Conservation (phyloP, 2,888 invertebrate species). For the Drosophila buzzatii region DNA sequence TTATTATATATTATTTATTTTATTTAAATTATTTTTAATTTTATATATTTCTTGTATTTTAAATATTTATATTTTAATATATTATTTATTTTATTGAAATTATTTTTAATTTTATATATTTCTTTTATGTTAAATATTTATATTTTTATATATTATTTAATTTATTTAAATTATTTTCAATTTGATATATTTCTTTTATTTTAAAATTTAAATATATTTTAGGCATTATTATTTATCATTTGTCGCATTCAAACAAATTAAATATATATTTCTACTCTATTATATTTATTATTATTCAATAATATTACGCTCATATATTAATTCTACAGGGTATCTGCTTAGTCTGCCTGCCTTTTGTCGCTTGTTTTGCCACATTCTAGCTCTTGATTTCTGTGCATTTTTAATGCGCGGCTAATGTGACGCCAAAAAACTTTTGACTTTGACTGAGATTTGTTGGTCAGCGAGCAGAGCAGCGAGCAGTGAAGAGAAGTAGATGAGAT, state of each 20-base stretch:
- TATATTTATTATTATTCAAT: neutral
- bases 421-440: constrained; percentile 71
- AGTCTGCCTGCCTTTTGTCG: neutral
- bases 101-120: no score
- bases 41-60: no score
- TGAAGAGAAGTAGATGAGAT: neutral
- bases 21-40: no score
- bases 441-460: constrained; percentile 76
- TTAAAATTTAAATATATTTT: neutral
- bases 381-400: constrained; percentile 73
- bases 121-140: no score
- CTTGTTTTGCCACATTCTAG: constrained; percentile 6
- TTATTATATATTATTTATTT: no score
- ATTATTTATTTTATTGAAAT: no score
- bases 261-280: neutral
- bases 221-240: no score
- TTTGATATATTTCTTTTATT: no score
- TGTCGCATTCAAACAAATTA: no score
- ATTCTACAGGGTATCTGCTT: constrained; percentile 10
- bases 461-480: constrained; percentile 13
- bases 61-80: no score
- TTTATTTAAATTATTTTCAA: no score
- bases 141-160: no score
- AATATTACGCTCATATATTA: neutral
- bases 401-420: constrained; percentile 83